Percentiles rank a stretch among this genome's conserved stretches.
Evolutionary conservation across 1,140 invertebrate genomes (phyloP).

Genomic region (Lasioglossum albipes): DNA sequence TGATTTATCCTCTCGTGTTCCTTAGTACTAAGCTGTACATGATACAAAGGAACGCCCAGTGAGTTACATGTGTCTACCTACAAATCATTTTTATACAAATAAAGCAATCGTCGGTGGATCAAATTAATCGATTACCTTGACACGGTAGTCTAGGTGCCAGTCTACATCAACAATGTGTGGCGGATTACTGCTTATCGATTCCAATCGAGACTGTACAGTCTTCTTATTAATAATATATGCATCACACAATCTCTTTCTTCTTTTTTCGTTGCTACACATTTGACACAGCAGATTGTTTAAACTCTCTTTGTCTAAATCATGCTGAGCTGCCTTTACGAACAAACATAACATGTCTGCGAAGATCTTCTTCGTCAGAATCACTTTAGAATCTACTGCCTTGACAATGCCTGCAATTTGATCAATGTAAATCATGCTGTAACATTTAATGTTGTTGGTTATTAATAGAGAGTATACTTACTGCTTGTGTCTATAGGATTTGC

Average conservation of each 20-base stretch:
- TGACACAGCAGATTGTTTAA: constrained; percentile 68
- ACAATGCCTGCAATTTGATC: constrained; percentile 46
- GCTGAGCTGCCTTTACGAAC: constrained; percentile 75
- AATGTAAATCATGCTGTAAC: constrained; percentile 21
- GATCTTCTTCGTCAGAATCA: constrained; percentile 75
- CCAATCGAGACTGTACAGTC: constrained; percentile 74
- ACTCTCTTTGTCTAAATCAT: constrained; percentile 72
- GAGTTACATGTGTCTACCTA: constrained; percentile 77
- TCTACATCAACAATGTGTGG: constrained; percentile 84
- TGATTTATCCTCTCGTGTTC: constrained; percentile 76
- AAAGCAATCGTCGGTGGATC: constrained; percentile 7
- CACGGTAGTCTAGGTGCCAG: constrained; percentile 83
- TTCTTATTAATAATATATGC: constrained; percentile 72
- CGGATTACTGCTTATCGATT: constrained; percentile 78
- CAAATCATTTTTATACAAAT: constrained; percentile 58
- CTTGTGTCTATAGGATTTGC: constrained; percentile 61
- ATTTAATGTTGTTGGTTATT: constrained; percentile 18
- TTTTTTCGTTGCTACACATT: constrained; percentile 63
- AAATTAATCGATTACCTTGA: constrained; percentile 75
- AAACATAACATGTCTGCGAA: constrained; percentile 75
- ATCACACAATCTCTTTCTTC: constrained; percentile 72
- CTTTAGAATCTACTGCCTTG: constrained; percentile 70
- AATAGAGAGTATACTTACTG: constrained; percentile 35
- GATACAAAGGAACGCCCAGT: constrained; percentile 74
- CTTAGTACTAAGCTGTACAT: constrained; percentile 77